Evolutionary conservation across 2,797 vertebrate species (phyloP), one percentile per base, ranked within the genome.

Genomic region (Bovichtus diacanthus): DNA sequence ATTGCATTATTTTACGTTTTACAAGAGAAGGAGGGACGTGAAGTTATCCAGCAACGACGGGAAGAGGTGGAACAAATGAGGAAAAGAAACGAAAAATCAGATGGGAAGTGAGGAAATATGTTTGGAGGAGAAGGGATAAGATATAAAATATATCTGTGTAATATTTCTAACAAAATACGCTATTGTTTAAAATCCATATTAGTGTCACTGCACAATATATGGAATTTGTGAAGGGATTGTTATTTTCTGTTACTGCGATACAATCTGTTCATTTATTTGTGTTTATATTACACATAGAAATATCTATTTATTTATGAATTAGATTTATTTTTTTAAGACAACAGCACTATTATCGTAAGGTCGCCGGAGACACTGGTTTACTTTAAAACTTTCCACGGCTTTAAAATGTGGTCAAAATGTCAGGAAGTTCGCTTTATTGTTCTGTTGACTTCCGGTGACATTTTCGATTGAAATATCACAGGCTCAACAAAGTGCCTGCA

Each of bases 31-130:
- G 54, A 31, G 23, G 53, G 58, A 65, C 54, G 21, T 1, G 36
- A 70, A 49, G 69, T 76, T 46, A 56, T 34, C 74, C 60, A 59
- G 56, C 44, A 64, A 64, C 50, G 47, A 51, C 49, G 58, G 39
- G 23, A 39, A 51, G 46, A 47, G 60, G 70, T 39, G 34, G 43
- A 63, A 27, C 1, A 46, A 64, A 56, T 54, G 67, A 74, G 80
- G 62, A 80, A 74, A 74, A 34, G 39, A n/a, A 76, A 54, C 2
- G 7, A 70, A 62, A 66, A 71, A 62, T 64, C 23, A 23, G 38
- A 74, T 23, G 8, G 29, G 38, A 53, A 53, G 23, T 27, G 23
- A 31, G 21, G 47, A 53, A 54, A 47, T 29, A 49, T n/a, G 39
- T 60, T 65, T 15, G 38, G 4, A 13, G 16, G 5, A 29, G 43